Conservation (phyloP, 2,113 vertebrate genomes). For the Anoplopoma fimbria region DNA sequence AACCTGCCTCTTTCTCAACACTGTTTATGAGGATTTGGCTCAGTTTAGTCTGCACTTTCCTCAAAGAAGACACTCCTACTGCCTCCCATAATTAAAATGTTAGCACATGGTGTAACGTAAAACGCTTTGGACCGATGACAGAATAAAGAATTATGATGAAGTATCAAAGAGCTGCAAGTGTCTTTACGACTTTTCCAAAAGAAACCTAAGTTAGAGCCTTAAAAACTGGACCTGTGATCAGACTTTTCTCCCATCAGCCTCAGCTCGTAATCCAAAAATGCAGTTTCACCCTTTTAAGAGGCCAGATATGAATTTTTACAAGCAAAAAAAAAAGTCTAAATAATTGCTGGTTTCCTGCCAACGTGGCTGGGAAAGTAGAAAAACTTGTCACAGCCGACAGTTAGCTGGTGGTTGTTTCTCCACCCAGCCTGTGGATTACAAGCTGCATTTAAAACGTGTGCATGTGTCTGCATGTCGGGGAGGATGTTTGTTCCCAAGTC, state of each 20-base stretch:
- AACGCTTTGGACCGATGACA: not conserved
- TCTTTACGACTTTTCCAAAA: not conserved
- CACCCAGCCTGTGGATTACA: slow-evolving; percentile 29
- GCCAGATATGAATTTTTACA: slow-evolving; percentile 11
- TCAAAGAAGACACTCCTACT: not conserved
- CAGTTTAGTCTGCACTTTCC: not conserved
- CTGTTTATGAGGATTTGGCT: slow-evolving; percentile 3
- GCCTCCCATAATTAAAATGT: not conserved
- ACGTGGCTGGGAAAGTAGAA: not conserved
- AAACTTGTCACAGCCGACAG: slow-evolving; percentile 6
- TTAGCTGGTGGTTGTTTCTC: slow-evolving; percentile 44
- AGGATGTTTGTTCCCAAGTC: slow-evolving; percentile 1
- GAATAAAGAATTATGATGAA: not conserved
- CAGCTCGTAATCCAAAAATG: not conserved
- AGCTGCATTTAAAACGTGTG: slow-evolving; percentile 10
- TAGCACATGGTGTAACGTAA: not conserved
- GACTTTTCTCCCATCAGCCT: slow-evolving; percentile 21
- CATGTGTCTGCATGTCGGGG: slow-evolving; percentile 22
- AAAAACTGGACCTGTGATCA: not conserved
- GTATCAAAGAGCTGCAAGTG: not conserved
- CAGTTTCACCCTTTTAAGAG: not conserved
- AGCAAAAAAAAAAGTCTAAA: not conserved
- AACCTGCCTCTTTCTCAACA: not conserved
- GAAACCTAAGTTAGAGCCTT: not conserved
- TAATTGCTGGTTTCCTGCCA: slow-evolving; percentile 35